Conservation (phyloP, 1,140 invertebrate genomes). For the Batillaria attramentaria region DNA sequence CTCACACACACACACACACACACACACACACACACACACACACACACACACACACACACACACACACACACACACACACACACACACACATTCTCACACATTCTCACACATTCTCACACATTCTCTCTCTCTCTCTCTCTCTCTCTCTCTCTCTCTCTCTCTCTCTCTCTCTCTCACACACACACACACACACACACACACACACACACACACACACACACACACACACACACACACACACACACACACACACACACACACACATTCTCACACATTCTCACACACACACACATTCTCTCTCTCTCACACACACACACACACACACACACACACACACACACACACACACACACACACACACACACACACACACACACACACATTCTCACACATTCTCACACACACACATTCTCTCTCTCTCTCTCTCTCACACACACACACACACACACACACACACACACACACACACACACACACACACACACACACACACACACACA, state of each 20-base stretch:
- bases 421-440: too few species aligned
- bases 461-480: too few species aligned
- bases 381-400: background rate
- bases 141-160: background rate
- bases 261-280: background rate
- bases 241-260: conserved; percentile 9
- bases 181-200: too few species aligned
- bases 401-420: too few species aligned
- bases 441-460: too few species aligned
- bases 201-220: too few species aligned
- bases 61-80: conserved; percentile 2
- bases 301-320: conserved; percentile 16
- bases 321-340: background rate
- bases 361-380: background rate
- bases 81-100: background rate
- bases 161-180: too few species aligned
- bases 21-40: conserved; percentile 2
- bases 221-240: too few species aligned
- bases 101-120: background rate
- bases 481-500: too few species aligned
- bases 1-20: background rate
- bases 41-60: conserved; percentile 2
- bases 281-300: conserved; percentile 16
- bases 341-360: conserved; percentile 2
- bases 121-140: conserved; percentile 2